Conservation (phyloP, 2,797 vertebrate genomes). For the Chloroceryle inda region DNA sequence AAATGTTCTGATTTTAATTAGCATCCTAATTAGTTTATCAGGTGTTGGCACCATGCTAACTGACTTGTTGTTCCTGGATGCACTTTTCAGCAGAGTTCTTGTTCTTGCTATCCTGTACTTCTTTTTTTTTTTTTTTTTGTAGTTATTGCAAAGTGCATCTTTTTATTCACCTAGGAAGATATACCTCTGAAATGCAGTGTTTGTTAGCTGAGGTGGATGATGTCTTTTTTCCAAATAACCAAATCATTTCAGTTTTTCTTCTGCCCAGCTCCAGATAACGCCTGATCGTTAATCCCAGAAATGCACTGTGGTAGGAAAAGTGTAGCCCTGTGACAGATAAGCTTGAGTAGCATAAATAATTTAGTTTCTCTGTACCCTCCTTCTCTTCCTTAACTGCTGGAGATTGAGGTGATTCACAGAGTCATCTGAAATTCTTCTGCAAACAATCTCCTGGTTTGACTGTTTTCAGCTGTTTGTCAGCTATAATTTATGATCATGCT, state of each 20-base stretch:
- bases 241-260: background rate
- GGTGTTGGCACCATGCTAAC: background rate
- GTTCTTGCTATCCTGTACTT: background rate
- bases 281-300: slow-evolving; percentile 23
- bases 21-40: slow-evolving; percentile 17
- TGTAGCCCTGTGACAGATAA: slow-evolving; percentile 6
- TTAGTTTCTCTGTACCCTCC: background rate
- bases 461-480: background rate
- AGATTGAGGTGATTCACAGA: slow-evolving; percentile 10
- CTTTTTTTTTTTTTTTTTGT: background rate
- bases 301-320: background rate
- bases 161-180: background rate
- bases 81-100: background rate
- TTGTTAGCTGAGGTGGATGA: background rate
- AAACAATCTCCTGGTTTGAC: background rate
- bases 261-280: background rate
- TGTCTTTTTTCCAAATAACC: background rate
- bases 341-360: slow-evolving; percentile 41
- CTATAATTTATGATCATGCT: background rate
- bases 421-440: slow-evolving; percentile 2
- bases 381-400: slow-evolving; percentile 10
- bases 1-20: slow-evolving; percentile 43
- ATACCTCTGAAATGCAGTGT: background rate
- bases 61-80: background rate
- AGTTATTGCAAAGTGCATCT: background rate